phyloP scores from a whole-genome alignment of 2,113 vertebrate genomes.

The Chamaetylas fuelleborni region DNA sequence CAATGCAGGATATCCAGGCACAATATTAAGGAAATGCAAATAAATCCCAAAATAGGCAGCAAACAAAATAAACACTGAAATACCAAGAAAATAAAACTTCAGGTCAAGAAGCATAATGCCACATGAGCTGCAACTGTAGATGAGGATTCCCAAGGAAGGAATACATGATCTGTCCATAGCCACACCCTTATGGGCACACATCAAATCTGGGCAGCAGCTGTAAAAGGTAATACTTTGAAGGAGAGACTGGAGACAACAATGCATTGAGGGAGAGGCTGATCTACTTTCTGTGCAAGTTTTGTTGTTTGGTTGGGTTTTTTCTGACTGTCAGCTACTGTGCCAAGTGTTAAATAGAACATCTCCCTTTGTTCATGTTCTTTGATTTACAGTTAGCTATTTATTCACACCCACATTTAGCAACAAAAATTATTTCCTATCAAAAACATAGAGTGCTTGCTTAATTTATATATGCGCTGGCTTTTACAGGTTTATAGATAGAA shows the following conservation, averaged over 20 bases:
- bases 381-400: neutral
- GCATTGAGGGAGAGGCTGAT: neutral
- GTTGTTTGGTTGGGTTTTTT: neutral
- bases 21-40: conserved; percentile 4
- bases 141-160: neutral
- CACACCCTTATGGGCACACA: neutral
- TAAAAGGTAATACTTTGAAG: neutral
- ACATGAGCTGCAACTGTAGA: neutral
- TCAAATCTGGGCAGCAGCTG: neutral
- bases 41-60: neutral
- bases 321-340: neutral
- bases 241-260: neutral
- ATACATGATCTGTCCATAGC: neutral
- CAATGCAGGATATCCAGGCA: neutral
- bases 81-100: neutral
- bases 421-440: neutral
- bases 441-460: neutral
- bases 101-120: neutral
- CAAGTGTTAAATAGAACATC: neutral
- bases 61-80: neutral
- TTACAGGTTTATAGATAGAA: neutral
- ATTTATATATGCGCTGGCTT: neutral
- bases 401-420: neutral
- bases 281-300: neutral
- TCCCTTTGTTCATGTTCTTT: neutral